A percentile compares a stretch with the other conserved stretches of the same genome.
These are phyloP conservation scores for Raja brachyura DNA, from an alignment of 2,113 vertebrate genomes.

Conservation along the genomic window DNA sequence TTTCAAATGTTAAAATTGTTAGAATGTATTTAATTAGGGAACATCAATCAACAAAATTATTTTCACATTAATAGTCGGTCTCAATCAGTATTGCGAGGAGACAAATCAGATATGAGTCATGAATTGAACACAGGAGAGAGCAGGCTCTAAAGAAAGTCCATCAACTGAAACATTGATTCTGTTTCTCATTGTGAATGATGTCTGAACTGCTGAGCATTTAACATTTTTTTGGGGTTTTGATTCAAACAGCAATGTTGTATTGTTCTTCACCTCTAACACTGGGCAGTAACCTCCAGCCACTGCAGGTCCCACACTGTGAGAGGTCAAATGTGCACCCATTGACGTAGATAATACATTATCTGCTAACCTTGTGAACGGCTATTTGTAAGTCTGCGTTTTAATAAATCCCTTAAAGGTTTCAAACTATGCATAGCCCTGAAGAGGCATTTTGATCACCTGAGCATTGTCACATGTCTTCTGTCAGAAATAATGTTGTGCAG, in stretches of 20 bases:
- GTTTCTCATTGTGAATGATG: background rate
- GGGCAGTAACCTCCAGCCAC: background rate
- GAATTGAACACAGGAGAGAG: background rate
- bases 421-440: background rate
- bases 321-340: background rate
- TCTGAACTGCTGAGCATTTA: no score
- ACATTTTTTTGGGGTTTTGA: background rate
- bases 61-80: background rate
- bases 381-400: background rate
- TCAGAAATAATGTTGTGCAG: background rate
- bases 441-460: background rate
- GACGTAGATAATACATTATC: no score
- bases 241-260: no score
- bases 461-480: background rate
- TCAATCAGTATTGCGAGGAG: background rate
- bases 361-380: background rate
- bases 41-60: background rate
- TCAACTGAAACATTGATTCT: no score
- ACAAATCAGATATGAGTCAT: background rate
- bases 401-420: background rate
- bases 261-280: background rate
- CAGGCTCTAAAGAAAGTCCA: no score
- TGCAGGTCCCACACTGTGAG: background rate
- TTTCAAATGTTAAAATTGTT: background rate
- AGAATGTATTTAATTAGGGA: background rate